These are phyloP conservation scores for Drosophila nannoptera DNA, from an alignment of 1,140 invertebrate genomes.

Conservation along the genomic window DNA sequence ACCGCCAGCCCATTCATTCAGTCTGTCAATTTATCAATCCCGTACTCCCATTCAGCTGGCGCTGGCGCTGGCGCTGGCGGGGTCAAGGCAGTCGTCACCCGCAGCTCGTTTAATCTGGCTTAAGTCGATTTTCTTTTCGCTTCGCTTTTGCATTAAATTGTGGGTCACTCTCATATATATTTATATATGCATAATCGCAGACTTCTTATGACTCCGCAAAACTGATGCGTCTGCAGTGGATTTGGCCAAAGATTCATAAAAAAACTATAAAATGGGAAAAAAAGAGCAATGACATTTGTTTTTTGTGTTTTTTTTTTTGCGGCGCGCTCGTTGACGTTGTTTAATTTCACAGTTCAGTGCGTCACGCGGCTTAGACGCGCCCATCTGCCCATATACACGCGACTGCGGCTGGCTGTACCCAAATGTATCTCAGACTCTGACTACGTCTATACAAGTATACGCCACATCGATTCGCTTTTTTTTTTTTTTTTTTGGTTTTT, in stretches of 20 bases:
- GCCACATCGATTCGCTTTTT: not conserved
- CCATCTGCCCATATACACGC: constrained; percentile 49
- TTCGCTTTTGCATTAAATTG: constrained; percentile 3
- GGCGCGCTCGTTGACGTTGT: constrained; percentile 40
- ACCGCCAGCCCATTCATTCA: constrained; percentile 20
- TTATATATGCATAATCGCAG: not conserved
- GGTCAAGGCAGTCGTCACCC: constrained; percentile 64
- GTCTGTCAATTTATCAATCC: constrained; percentile 35
- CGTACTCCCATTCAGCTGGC: constrained; percentile 29
- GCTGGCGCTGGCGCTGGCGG: constrained; percentile 47
- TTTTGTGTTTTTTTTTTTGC: constrained; percentile 15
- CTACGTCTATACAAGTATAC: constrained; percentile 8
- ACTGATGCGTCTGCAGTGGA: not conserved
- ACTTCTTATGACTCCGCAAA: not conserved
- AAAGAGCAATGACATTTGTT: constrained; percentile 23
- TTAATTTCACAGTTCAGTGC: constrained; percentile 75
- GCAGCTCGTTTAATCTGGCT: constrained; percentile 41
- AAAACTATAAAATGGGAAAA: not conserved
- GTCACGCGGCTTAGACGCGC: constrained; percentile 65
- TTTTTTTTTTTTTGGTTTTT: not conserved
- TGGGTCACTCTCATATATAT: not conserved
- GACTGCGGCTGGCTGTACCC: constrained; percentile 6
- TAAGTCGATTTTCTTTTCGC: constrained; percentile 8
- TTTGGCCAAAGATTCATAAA: not conserved
- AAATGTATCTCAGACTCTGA: constrained; percentile 14